Evolutionary conservation across 2,797 vertebrate genomes (phyloP).

Genomic region (Cirrhinus molitorella): DNA sequence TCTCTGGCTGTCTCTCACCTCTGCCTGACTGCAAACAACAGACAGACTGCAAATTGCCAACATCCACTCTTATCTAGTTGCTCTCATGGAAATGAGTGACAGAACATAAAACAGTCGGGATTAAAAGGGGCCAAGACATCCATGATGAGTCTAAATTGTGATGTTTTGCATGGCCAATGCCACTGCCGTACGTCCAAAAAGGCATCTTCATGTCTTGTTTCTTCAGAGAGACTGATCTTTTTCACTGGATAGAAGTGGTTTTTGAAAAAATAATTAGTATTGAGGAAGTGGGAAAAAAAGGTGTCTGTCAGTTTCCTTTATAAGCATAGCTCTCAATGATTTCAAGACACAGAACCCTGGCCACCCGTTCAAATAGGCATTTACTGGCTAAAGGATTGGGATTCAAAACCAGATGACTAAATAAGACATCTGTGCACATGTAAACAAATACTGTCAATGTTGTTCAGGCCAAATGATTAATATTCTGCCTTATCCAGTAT

Average conservation of each 20-base stretch:
- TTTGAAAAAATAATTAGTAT: constrained; percentile 56
- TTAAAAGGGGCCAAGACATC: constrained; percentile 53
- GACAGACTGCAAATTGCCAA: constrained; percentile 44
- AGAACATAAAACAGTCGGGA: constrained; percentile 34
- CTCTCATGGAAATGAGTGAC: constrained; percentile 50
- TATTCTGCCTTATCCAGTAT: background rate
- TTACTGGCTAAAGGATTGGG: constrained; percentile 1
- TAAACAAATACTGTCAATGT: constrained; percentile 31
- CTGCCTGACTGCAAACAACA: constrained; percentile 43
- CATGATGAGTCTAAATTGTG: constrained; percentile 38
- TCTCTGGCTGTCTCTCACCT: constrained; percentile 37
- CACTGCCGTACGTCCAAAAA: background rate
- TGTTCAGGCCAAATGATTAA: constrained; percentile 13
- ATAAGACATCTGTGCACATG: constrained; percentile 7
- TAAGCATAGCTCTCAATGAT: constrained; percentile 45
- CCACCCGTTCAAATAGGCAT: background rate
- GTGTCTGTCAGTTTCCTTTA: constrained; percentile 49
- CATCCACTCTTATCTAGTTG: constrained; percentile 31
- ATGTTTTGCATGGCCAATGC: constrained; percentile 7
- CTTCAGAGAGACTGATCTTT: constrained; percentile 7
- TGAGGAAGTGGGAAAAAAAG: constrained; percentile 28
- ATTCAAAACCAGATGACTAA: background rate
- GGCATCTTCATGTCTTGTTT: background rate
- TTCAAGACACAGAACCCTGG: constrained; percentile 17
- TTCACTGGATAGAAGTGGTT: constrained; percentile 1